phyloP scores from a whole-genome alignment of 2,797 vertebrate species.

The Synaphobranchus kaupii region DNA sequence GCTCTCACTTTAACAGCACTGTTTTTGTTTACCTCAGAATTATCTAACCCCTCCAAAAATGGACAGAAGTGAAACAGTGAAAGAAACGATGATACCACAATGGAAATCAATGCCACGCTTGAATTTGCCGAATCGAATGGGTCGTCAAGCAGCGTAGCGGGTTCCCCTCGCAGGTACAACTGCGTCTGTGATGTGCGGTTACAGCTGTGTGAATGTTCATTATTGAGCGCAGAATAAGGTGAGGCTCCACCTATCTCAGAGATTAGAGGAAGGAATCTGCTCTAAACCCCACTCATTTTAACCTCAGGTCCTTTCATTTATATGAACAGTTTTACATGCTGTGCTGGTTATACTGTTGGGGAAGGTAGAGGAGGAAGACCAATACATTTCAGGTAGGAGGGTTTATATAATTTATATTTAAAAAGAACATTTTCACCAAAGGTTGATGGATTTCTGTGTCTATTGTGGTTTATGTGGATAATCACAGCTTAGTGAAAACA shows the following conservation, averaged over 20 bases:
- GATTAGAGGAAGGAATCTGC: constrained; percentile 38
- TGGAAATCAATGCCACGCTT: constrained; percentile 39
- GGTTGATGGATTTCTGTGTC: background rate
- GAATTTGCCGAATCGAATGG: background rate
- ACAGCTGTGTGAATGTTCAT: background rate
- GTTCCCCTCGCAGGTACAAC: background rate
- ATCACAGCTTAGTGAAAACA: background rate
- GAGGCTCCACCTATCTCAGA: constrained; percentile 37
- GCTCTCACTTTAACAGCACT: background rate
- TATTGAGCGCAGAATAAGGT: constrained; percentile 22
- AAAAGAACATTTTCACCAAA: background rate
- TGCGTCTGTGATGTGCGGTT: background rate
- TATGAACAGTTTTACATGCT: constrained; percentile 31
- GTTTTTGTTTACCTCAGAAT: background rate
- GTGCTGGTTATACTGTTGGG: no score
- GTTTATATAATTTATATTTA: background rate
- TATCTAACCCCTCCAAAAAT: background rate
- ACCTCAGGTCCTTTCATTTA: constrained; percentile 34
- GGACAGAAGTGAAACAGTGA: constrained; percentile 4
- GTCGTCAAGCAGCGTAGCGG: background rate
- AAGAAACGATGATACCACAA: constrained; percentile 27
- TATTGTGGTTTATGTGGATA: background rate
- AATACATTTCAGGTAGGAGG: constrained; percentile 25
- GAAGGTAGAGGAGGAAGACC: constrained; percentile 36
- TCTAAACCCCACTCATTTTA: constrained; percentile 32